Conservation (phyloP, 1,140 invertebrate species). For the Drosophila pandora region DNA sequence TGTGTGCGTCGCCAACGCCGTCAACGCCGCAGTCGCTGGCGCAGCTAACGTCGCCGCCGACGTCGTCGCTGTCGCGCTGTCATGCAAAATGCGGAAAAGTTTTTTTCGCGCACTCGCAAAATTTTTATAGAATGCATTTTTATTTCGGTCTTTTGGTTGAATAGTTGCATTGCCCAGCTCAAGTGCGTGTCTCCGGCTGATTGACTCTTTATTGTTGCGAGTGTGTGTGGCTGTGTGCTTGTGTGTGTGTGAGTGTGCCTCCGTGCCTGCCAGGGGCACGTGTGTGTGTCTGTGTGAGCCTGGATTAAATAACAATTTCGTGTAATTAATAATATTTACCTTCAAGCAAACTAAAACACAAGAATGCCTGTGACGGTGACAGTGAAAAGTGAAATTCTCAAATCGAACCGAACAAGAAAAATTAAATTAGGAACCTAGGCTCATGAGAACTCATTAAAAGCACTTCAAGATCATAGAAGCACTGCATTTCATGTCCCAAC, state of each 20-base stretch:
- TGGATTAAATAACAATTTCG: slow-evolving; percentile 42
- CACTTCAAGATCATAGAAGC: slow-evolving; percentile 23
- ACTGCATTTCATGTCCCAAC: slow-evolving; percentile 54
- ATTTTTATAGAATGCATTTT: slow-evolving; percentile 82
- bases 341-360: not conserved
- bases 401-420: not conserved
- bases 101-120: slow-evolving; percentile 81
- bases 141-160: slow-evolving; percentile 81
- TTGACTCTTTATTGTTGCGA: slow-evolving; percentile 36
- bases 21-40: slow-evolving; percentile 22
- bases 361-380: not conserved
- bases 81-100: slow-evolving; percentile 79
- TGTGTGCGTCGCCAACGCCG: slow-evolving; percentile 26
- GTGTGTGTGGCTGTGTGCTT: slow-evolving; percentile 16
- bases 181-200: slow-evolving; percentile 54
- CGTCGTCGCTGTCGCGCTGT: slow-evolving; percentile 59
- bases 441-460: slow-evolving; percentile 17
- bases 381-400: slow-evolving; percentile 27
- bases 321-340: slow-evolving; percentile 47
- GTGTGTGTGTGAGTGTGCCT: slow-evolving; percentile 6
- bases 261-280: slow-evolving; percentile 1
- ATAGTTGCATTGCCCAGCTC: slow-evolving; percentile 76
- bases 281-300: slow-evolving; percentile 16
- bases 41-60: slow-evolving; percentile 31
- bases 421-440: slow-evolving; percentile 9